Evolutionary conservation across 2,888 invertebrate species (phyloP), one percentile per base, ranked within the genome.

Genomic region (Aspidiotus rigidus): DNA sequence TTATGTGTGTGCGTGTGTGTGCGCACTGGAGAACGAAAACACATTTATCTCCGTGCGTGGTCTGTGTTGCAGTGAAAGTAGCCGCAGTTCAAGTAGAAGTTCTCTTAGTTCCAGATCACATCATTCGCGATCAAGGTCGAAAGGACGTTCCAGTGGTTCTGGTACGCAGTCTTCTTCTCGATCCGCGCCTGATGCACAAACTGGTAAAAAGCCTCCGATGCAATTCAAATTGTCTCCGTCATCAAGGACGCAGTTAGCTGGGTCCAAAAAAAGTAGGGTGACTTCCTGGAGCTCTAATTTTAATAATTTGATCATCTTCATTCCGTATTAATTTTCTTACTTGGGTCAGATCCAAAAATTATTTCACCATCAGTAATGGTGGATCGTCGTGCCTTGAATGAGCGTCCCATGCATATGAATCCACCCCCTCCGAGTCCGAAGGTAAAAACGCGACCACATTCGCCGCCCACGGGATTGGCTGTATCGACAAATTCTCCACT

Each of bases 341-440:
- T 44, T 13, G 15, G n/a, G 56, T 42, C 40, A 71, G 71, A 54
- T 40, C 41, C 62, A 11, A 71, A 71, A 49, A 42, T 76, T 41
- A 74, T 77, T 55, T 77, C 77, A 62, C 77, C 77, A 44, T 74
- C 77, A 17, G 44, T 69, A 44, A 10, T 55, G 8, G 71, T 73
- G 49, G 74, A 74, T 59, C 74, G 74, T 69, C 74, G 74, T 70
- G 80, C 84, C 74, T 84, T 85, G 56, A 83, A 81, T 41, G 86
- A 86, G 74, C 82, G 87, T 62, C 85, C 86, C 7, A 85, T 86
- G 70, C 80, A 86, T 79, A 85, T 86, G 70, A 80, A 86, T 79
- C 87, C 87, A 72, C 87, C 87, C 15, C 87, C 87, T 72, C 87
- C 87, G 71, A 81, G 82, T 72, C 81, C 80, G 7, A 71, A 70